Percentiles rank a stretch among this genome's conserved stretches.
These are phyloP conservation scores for Salmo trutta DNA, from an alignment of 2,797 vertebrate species.

Conservation along the genomic window DNA sequence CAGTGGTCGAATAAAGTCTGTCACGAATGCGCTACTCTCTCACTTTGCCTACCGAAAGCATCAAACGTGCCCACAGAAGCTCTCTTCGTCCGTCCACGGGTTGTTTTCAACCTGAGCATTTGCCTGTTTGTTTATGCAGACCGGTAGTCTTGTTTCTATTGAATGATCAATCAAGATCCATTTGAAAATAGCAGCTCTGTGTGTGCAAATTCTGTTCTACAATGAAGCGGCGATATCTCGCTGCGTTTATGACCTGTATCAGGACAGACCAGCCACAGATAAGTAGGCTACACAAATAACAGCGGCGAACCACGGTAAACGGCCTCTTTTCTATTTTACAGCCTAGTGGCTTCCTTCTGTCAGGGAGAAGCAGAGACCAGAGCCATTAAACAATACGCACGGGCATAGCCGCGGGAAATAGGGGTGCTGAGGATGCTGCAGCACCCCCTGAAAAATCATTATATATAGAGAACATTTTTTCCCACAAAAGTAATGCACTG, in stretches of 20 bases:
- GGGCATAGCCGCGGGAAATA: slow-evolving; percentile 17
- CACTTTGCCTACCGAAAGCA: slow-evolving; percentile 3
- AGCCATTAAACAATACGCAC: slow-evolving; percentile 44
- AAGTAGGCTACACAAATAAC: not conserved
- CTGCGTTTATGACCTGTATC: slow-evolving; percentile 31
- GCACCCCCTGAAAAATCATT: too few species aligned
- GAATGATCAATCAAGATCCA: not conserved
- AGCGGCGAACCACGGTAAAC: not conserved
- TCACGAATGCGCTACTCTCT: slow-evolving; percentile 15
- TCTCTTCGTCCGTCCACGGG: not conserved
- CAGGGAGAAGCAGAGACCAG: slow-evolving; percentile 15
- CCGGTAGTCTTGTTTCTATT: not conserved
- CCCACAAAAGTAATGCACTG: too few species aligned
- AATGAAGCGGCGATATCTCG: slow-evolving; percentile 8
- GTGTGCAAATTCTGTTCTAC: slow-evolving; percentile 42
- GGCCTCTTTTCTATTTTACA: slow-evolving; percentile 9
- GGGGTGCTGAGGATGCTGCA: too few species aligned
- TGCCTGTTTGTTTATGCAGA: not conserved
- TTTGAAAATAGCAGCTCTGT: not conserved
- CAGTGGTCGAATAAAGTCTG: slow-evolving; percentile 16
- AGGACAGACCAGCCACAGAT: slow-evolving; percentile 15
- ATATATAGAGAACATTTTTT: too few species aligned
- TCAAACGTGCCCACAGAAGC: slow-evolving; percentile 8
- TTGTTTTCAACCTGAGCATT: not conserved
- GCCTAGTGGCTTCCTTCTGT: not conserved